Evolutionary conservation across 2,113 vertebrate species (phyloP).

Genomic region (Onychostruthus taczanowskii): DNA sequence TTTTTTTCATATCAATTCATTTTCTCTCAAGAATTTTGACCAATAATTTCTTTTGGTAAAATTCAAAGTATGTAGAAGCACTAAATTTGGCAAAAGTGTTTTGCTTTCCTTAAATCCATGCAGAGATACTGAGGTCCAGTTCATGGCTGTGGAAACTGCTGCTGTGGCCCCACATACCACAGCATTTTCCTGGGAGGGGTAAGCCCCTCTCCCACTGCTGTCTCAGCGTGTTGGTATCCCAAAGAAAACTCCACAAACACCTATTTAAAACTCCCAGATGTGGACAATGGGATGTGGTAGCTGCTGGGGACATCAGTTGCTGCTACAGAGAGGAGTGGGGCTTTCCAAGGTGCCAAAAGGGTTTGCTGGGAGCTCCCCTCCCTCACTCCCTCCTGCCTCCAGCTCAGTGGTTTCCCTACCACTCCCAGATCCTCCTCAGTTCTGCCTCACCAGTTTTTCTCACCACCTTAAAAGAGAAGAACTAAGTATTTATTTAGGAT

Average conservation of each 20-base stretch:
- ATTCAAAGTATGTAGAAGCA: background rate
- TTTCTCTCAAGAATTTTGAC: background rate
- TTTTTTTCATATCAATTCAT: background rate
- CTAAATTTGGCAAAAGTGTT: background rate
- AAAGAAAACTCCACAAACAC: background rate
- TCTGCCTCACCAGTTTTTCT: background rate
- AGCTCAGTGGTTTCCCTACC: background rate
- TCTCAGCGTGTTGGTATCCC: fast-evolving
- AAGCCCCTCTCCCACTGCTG: background rate
- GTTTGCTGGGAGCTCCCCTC: background rate
- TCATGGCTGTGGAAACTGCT: background rate
- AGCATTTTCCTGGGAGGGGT: background rate
- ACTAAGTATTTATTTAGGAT: background rate
- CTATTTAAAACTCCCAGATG: background rate
- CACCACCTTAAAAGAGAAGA: background rate
- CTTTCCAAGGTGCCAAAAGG: background rate
- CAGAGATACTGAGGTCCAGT: background rate
- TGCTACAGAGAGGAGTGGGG: background rate
- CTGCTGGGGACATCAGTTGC: background rate
- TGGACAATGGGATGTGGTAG: background rate
- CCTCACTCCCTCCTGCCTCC: background rate
- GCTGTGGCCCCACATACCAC: background rate
- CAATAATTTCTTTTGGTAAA: background rate
- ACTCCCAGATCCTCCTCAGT: fast-evolving
- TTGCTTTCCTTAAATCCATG: background rate